A percentile compares a stretch with the other conserved stretches of the same genome.
These are phyloP conservation scores for Syndactyla subalaris DNA, from an alignment of 2,797 vertebrate species.

Conservation along the genomic window DNA sequence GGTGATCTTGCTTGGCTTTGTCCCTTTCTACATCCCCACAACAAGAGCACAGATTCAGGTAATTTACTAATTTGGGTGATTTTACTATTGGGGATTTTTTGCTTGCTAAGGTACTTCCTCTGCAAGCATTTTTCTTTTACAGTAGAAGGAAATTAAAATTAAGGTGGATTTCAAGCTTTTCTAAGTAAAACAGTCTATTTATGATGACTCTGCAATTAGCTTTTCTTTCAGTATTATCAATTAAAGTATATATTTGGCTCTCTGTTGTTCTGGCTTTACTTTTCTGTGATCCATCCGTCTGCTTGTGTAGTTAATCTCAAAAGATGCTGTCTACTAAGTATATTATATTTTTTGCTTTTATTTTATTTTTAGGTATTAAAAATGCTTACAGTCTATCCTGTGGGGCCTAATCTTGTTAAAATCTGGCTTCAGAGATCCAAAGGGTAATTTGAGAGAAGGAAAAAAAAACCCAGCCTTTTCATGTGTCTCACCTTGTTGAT, in stretches of 20 bases:
- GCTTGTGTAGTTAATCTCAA: not conserved
- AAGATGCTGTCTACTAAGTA: not conserved
- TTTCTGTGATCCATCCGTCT: not conserved
- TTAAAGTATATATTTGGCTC: not conserved
- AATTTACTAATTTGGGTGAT: not conserved
- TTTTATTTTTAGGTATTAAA: not conserved
- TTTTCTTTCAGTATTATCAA: not conserved
- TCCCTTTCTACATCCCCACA: not conserved
- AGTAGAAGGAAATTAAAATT: not conserved
- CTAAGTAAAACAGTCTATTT: not conserved
- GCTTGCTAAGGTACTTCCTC: not conserved
- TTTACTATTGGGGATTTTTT: not conserved
- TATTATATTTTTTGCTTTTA: not conserved
- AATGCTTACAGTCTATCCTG: not conserved
- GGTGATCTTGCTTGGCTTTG: not conserved
- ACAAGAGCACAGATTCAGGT: not conserved
- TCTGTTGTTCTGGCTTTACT: not conserved
- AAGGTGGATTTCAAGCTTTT: not conserved
- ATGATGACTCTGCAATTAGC: conserved; percentile 2
- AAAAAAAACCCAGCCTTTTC: not conserved
- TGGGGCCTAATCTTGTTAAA: not conserved
- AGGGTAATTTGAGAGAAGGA: not conserved
- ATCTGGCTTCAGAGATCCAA: not conserved
- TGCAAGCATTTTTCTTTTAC: not conserved
- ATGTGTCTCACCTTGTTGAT: not conserved